A percentile compares a stretch with the other conserved stretches of the same genome.
These are phyloP conservation scores for Dendrocincla tyrannina DNA, from an alignment of 2,797 vertebrate genomes.

Conservation along the genomic window DNA sequence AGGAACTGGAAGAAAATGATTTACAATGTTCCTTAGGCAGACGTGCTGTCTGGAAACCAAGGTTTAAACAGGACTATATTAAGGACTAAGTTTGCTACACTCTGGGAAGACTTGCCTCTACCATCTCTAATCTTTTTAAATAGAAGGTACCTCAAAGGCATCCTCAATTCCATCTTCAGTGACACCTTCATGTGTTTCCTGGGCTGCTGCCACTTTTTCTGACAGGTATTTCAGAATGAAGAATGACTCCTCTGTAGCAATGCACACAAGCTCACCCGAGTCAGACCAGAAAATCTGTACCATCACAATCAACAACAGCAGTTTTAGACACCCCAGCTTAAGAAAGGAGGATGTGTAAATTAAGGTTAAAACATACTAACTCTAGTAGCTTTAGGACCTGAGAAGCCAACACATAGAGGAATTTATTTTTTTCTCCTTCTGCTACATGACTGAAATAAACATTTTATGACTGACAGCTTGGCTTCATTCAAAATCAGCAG, in stretches of 20 bases:
- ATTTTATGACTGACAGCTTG: neutral
- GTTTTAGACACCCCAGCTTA: neutral
- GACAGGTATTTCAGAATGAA: slow-evolving; percentile 96
- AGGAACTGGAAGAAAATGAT: neutral
- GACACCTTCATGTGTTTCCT: slow-evolving; percentile 95
- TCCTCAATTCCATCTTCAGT: slow-evolving; percentile 99
- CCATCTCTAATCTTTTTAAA: neutral
- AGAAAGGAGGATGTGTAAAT: neutral
- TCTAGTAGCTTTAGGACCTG: neutral
- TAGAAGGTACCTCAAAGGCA: slow-evolving; percentile 89
- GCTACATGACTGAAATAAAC: neutral
- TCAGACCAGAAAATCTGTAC: slow-evolving; percentile 98
- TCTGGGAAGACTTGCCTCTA: neutral
- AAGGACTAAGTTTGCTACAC: neutral
- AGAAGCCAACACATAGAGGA: neutral
- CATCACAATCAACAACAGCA: neutral
- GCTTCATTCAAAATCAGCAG: neutral
- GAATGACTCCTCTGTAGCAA: slow-evolving; percentile 98
- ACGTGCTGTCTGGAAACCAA: neutral
- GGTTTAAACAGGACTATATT: neutral
- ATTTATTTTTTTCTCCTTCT: neutral
- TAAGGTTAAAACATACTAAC: neutral
- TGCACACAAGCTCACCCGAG: slow-evolving; percentile 96
- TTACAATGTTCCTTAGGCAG: neutral
- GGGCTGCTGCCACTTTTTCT: slow-evolving; percentile 93